Conservation (phyloP, 2,113 vertebrate species). For the Trochalopteron elliotii region DNA sequence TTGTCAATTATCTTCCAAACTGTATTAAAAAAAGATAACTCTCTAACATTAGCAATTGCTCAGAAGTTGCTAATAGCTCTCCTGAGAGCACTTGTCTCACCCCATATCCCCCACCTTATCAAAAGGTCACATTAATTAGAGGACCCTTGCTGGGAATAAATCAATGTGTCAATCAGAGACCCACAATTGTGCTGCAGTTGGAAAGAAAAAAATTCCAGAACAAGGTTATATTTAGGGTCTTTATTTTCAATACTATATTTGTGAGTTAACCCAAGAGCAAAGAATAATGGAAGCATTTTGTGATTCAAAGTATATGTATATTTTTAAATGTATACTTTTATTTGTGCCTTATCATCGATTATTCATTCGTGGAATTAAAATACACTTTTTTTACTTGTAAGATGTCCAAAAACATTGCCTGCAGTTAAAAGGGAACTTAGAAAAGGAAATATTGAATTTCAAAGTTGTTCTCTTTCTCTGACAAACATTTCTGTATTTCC, state of each 20-base stretch:
- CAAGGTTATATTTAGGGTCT: slow-evolving; percentile 12
- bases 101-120: slow-evolving; percentile 71
- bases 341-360: neutral
- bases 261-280: neutral
- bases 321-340: neutral
- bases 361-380: neutral
- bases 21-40: slow-evolving; percentile 61
- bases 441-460: neutral
- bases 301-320: neutral
- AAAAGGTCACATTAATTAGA: slow-evolving; percentile 81
- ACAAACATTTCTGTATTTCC: neutral
- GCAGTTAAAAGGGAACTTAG: neutral
- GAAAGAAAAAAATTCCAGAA: slow-evolving; percentile 22
- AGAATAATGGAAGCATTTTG: neutral
- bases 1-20: slow-evolving; percentile 74
- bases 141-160: slow-evolving; percentile 71
- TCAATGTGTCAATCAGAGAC: slow-evolving; percentile 70
- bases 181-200: slow-evolving; percentile 44
- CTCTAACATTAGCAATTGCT: slow-evolving; percentile 72
- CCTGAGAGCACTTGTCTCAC: slow-evolving; percentile 76
- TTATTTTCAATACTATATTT: neutral
- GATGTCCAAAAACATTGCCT: neutral
- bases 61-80: slow-evolving; percentile 77
- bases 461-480: neutral
- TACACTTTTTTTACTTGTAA: neutral